Conservation (phyloP, 2,888 invertebrate species). For the Cephus pulcher region DNA sequence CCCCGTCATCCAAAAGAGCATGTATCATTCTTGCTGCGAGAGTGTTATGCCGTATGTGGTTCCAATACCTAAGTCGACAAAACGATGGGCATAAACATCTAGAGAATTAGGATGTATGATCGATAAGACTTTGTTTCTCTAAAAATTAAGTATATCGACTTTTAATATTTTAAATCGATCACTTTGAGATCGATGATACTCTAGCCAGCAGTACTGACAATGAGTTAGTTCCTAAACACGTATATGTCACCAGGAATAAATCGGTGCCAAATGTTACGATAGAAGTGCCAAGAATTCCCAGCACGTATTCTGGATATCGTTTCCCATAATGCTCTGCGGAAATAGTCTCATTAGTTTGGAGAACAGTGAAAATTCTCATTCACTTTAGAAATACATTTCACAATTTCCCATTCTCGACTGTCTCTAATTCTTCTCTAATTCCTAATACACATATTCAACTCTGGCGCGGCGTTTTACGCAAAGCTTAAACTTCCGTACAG, state of each 20-base stretch:
- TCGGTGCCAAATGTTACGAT: background rate
- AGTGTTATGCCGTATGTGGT: background rate
- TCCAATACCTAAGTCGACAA: too few relatives aligned
- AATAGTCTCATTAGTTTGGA: background rate
- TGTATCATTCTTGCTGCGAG: slow-evolving; percentile 31
- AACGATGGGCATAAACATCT: too few relatives aligned
- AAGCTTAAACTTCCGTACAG: background rate
- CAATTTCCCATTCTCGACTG: background rate
- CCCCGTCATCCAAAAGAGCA: background rate
- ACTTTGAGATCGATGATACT: background rate
- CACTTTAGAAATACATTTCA: background rate
- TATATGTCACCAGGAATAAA: background rate
- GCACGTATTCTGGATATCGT: background rate
- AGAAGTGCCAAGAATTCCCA: background rate
- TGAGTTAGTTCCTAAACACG: background rate
- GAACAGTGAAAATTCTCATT: background rate
- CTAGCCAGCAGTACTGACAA: background rate
- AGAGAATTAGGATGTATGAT: background rate
- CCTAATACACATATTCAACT: background rate
- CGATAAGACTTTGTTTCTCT: background rate
- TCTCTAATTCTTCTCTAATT: background rate
- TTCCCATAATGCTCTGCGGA: background rate
- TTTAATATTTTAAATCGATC: background rate
- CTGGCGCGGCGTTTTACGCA: background rate
- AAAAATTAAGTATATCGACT: background rate